phyloP scores from a whole-genome alignment of 1,140 invertebrate species.

The Drosophila watanabei region DNA sequence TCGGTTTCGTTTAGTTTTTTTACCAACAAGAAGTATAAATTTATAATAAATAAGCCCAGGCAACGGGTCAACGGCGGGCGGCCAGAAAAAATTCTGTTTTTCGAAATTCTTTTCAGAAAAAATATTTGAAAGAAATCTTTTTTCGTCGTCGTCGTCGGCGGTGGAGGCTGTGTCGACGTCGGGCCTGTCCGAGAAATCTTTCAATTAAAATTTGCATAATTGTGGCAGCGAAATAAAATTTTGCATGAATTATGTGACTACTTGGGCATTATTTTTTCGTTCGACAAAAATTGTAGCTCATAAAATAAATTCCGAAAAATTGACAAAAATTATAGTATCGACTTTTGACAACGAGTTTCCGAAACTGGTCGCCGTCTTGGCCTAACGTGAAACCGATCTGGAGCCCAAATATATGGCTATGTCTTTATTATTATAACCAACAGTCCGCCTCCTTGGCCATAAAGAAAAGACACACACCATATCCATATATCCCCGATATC shows the following conservation, averaged over 20 bases:
- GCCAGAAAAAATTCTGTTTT: conserved; percentile 36
- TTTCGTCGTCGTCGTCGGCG: conserved; percentile 15
- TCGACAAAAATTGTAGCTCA: conserved; percentile 73
- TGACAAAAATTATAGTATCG: conserved; percentile 83
- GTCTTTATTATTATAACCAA: conserved; percentile 76
- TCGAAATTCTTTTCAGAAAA: conserved; percentile 65
- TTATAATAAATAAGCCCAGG: conserved; percentile 71
- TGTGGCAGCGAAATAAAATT: conserved; percentile 68
- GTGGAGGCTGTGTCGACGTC: not conserved
- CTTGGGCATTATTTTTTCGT: conserved; percentile 76
- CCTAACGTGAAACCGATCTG: conserved; percentile 75
- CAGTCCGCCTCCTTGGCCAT: conserved; percentile 36
- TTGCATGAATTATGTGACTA: conserved; percentile 83
- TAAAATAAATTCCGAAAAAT: conserved; percentile 81
- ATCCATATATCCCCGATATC: not conserved
- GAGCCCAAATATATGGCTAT: conserved; percentile 72
- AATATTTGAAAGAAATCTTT: conserved; percentile 53
- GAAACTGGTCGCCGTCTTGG: conserved; percentile 69
- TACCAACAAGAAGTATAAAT: conserved; percentile 59
- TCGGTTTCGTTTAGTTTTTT: conserved; percentile 29
- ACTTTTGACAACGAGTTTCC: conserved; percentile 67
- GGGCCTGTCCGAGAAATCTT: conserved; percentile 59
- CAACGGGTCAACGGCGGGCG: conserved; percentile 45
- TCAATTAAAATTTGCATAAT: conserved; percentile 84
- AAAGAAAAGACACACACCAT: conserved; percentile 15